Evolutionary conservation across 2,113 vertebrate genomes (phyloP), one percentile per base, ranked within the genome.

Genomic region (Perca flavescens): DNA sequence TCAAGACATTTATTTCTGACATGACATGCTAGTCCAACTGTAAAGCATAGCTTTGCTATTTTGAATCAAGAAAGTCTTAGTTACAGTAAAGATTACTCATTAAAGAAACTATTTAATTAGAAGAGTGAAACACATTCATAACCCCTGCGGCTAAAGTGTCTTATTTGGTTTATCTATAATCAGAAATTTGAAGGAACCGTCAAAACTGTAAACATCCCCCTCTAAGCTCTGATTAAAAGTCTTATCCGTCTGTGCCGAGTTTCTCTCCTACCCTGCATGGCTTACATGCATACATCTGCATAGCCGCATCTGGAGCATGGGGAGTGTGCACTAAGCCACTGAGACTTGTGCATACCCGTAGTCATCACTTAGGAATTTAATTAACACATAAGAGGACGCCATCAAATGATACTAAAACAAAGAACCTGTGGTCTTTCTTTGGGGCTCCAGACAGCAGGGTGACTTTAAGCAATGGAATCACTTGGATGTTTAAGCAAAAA

Each of bases 361-460:
- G 78, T 89, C 92, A 91, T 93, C 89, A 88, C 90, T 95, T 91
- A 91, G 87, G 91, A 93, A 92, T 94, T 92, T 92, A 94, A 94
- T 95, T 92, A 94, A 93, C 83, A 82, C 84, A 77, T 62, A 71
- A 66, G 60, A 77, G 72, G 90, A 90, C 74, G 77, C 80, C 90
- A 82, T 82, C 53, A 79, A 85, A 85, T 76, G 53, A 80, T 52
- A 70, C 80, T 86, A 76, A 92, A 88, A 90, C 88, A 93, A 83
- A 91, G 77, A 81, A 88, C 68, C 62, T 56, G n/a, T 16, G 54
- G 40, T 79, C 80, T 79, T 36, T 83, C 63, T 74, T 66, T 3
- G 19, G 49, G 68, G 22, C 58, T 71, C 40, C 15, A 31, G 75
- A 56, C 77, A 49, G 79, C 64, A 61, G 72, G 25, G 50, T 36